Evolutionary conservation across 1,140 invertebrate genomes (phyloP), one percentile per base, ranked within the genome.

Genomic region (Mycetomoellerius zeteki): DNA sequence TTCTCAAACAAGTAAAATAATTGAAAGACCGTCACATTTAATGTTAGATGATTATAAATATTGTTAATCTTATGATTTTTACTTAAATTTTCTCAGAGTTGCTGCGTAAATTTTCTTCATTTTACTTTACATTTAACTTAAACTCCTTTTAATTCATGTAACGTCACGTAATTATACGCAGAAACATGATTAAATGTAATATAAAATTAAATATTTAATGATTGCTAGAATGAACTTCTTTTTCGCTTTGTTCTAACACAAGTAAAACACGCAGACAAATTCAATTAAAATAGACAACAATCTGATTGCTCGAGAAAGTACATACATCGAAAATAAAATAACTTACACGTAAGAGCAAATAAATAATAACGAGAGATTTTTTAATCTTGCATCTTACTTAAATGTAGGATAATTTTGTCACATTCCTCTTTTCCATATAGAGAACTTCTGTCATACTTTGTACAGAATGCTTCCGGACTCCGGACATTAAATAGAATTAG

Each of bases 151-250:
- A 27, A 72, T 52, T 72, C 0, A 2, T n/a, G 37, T 33, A 71
- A 50, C 16, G 24, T 50, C 14, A 50, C 30, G 3, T 37, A 72
- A 72, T 47, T 72, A 27, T 12, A 19, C 16, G 16, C 24, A 19
- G 14, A 3, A 71, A 27, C 6, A 3, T 19, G 37, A 43, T n/a
- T 19, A 27, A 71, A 71, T 24, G 16, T 27, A 72, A 50, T 72
- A 19, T 72, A 10, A 27, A 72, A 52, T 72, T 50, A 50, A 72
- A 72, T 72, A 72, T 72, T 50, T 72, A 19, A 50, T 21, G 24
- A 71, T 50, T 16, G 43, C 7, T 14, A 27, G 21, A 72, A 72
- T 5, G 7, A 72, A 52, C 24, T 72, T 72, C n/a, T n/a, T 52
- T 50, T 52, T 21, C 16, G 16, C 43, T 72, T 47, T 21, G 7